Conservation (phyloP, 1,140 invertebrate species). For the Aphaenogaster floridana region DNA sequence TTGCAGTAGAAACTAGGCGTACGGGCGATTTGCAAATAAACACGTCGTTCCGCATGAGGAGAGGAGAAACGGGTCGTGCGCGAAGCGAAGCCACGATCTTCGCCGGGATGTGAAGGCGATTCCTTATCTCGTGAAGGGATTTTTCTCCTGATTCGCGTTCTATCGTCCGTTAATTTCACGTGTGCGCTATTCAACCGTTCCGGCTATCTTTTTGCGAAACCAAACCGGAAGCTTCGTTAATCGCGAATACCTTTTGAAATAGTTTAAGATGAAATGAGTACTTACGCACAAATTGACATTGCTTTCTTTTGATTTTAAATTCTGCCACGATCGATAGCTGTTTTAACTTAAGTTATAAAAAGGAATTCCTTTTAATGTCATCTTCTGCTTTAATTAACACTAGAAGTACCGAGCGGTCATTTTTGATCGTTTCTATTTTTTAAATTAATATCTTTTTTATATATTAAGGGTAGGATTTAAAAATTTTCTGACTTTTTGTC, state of each 20-base stretch:
- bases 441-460: too few relatives aligned
- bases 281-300: slow-evolving; percentile 5
- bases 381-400: background rate
- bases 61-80: slow-evolving; percentile 43
- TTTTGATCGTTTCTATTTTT: too few relatives aligned
- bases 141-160: background rate
- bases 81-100: slow-evolving; percentile 3
- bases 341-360: background rate
- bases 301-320: background rate
- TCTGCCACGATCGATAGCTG: background rate
- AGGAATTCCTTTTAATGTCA: background rate
- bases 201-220: background rate
- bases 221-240: background rate
- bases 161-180: slow-evolving; percentile 8
- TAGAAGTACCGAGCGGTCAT: too few relatives aligned
- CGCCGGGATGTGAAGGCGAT: background rate
- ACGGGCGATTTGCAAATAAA: slow-evolving; percentile 47
- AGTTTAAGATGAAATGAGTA: background rate
- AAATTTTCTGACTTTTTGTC: too few relatives aligned
- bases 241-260: background rate
- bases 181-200: background rate
- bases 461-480: too few relatives aligned
- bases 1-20: slow-evolving; percentile 36
- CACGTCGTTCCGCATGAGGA: slow-evolving; percentile 53
- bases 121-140: slow-evolving; percentile 21